A percentile compares a stretch with the other conserved stretches of the same genome.
These are phyloP conservation scores for Columba janthina DNA, from an alignment of 2,113 vertebrate genomes.

Conservation along the genomic window DNA sequence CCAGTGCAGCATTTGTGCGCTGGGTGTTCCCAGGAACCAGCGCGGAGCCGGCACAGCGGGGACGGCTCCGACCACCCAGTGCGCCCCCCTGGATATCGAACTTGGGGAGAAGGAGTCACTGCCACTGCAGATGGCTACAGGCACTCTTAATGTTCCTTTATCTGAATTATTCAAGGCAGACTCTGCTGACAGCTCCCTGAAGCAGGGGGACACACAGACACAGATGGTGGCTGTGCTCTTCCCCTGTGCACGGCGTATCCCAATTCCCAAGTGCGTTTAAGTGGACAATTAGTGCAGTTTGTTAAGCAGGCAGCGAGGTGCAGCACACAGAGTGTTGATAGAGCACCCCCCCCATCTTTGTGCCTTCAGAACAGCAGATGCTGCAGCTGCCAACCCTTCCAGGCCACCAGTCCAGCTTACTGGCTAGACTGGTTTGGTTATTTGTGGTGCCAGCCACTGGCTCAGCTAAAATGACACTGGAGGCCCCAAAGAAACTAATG, in stretches of 20 bases:
- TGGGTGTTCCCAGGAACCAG: no score
- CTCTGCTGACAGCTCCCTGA: neutral
- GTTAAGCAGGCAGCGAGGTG: neutral
- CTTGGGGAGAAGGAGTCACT: neutral
- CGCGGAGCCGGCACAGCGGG: no score
- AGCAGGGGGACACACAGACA: neutral
- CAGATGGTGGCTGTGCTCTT: neutral
- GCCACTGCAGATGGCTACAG: neutral
- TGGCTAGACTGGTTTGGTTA: accelerated
- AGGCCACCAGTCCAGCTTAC: neutral
- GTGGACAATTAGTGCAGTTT: slow-evolving; percentile 21
- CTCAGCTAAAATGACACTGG: neutral
- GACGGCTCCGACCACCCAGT: no score
- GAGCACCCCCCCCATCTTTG: neutral
- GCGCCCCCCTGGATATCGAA: neutral
- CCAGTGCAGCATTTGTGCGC: no score
- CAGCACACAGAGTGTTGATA: neutral
- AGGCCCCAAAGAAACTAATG: neutral
- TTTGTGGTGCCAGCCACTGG: neutral
- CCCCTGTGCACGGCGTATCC: neutral
- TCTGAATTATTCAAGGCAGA: slow-evolving; percentile 45
- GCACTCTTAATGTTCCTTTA: neutral
- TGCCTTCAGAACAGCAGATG: neutral
- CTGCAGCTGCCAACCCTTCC: neutral
- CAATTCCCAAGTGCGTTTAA: neutral